phyloP scores from a whole-genome alignment of 2,113 vertebrate genomes.

The Nyctereutes procyonoides region DNA sequence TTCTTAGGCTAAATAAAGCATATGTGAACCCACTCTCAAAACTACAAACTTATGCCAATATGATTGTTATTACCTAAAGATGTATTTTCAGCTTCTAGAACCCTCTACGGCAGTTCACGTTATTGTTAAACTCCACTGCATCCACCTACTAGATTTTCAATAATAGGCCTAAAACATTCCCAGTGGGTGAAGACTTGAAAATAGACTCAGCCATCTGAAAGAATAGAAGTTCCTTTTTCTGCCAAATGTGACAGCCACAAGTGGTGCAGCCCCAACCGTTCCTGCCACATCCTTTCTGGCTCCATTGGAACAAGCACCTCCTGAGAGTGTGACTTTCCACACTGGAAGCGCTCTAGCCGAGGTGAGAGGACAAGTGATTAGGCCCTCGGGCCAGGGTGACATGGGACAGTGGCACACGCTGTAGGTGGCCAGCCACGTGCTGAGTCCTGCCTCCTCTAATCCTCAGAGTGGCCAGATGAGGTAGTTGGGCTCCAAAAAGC shows the following conservation, averaged over 20 bases:
- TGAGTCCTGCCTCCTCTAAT: constrained; percentile 27
- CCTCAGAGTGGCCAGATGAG: not conserved
- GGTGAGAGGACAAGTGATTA: not conserved
- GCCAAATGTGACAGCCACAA: constrained; percentile 53
- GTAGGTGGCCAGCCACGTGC: not conserved
- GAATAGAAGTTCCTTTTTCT: constrained; percentile 69
- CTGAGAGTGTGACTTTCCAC: not conserved
- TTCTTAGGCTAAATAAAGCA: constrained; percentile 59
- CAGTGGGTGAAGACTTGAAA: constrained; percentile 71
- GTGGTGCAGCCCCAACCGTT: not conserved
- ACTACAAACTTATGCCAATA: constrained; percentile 34
- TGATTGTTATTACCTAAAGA: constrained; percentile 67
- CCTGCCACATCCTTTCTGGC: constrained; percentile 37
- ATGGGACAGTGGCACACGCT: not conserved
- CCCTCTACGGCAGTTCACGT: constrained; percentile 19
- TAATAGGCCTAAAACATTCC: constrained; percentile 70
- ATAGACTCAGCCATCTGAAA: constrained; percentile 69
- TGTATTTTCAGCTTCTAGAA: constrained; percentile 70
- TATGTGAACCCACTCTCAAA: constrained; percentile 53
- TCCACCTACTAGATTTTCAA: constrained; percentile 73
- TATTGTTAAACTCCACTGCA: constrained; percentile 63
- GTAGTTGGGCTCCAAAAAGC: not conserved
- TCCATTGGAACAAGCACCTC: not conserved
- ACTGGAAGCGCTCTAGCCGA: not conserved
- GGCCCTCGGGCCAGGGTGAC: not conserved